Evolutionary conservation across 2,797 vertebrate species (phyloP).

Genomic region (Sebastiscus tertius): DNA sequence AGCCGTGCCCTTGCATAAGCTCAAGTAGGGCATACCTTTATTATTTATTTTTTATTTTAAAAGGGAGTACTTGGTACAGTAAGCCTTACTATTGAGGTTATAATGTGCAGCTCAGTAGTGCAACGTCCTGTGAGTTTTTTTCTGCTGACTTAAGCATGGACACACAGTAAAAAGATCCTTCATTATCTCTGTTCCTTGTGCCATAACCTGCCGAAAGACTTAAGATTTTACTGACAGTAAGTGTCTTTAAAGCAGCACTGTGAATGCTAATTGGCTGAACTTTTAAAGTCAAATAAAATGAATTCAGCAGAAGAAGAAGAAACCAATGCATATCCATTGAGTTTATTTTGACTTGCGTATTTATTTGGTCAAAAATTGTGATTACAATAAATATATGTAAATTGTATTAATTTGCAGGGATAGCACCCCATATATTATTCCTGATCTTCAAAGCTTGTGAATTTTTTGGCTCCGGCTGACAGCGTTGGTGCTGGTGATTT

Average conservation of each 20-base stretch:
- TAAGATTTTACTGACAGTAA: not conserved
- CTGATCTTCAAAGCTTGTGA: not conserved
- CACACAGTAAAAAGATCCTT: slow-evolving; percentile 16
- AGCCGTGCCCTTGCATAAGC: slow-evolving; percentile 28
- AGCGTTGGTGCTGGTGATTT: not conserved
- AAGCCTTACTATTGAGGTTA: slow-evolving; percentile 10
- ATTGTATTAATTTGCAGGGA: not conserved
- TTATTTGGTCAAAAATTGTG: not conserved
- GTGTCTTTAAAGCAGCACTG: slow-evolving; percentile 3
- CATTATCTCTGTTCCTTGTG: slow-evolving; percentile 26
- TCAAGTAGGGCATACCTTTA: slow-evolving; percentile 33
- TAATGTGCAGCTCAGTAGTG: slow-evolving; percentile 35
- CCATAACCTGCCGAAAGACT: slow-evolving; percentile 14
- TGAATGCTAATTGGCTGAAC: slow-evolving; percentile 1
- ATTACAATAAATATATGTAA: not conserved
- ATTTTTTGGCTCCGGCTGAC: not conserved
- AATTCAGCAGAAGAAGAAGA: not conserved
- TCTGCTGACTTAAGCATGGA: slow-evolving; percentile 45
- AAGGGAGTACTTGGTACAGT: not conserved
- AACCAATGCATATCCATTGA: not conserved
- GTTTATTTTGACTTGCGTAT: not conserved
- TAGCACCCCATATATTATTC: not conserved
- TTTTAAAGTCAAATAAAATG: not conserved
- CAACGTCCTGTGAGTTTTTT: slow-evolving; percentile 11
- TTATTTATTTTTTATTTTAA: not conserved